Evolutionary conservation across 2,888 invertebrate genomes (phyloP), one percentile per base, ranked within the genome.

Genomic region (Microplitis deprimator): DNA sequence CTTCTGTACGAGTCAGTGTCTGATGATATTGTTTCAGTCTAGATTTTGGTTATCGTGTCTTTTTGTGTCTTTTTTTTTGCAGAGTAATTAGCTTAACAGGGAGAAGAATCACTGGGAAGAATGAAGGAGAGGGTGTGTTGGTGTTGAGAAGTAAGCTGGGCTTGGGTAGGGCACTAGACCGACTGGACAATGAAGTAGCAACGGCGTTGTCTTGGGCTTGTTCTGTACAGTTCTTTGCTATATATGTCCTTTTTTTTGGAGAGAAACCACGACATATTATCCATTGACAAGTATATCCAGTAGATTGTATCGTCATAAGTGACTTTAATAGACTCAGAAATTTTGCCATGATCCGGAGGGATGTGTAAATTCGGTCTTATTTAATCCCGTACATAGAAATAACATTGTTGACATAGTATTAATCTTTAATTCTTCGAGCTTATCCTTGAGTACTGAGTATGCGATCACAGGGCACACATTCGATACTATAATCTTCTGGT

Each of bases 321-420:
- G 13, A 77, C 16, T 16, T 60, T 50, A 10, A 69, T 40, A 6
- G 77, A 62, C 40, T 70, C 64, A 13, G 78, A 79, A 6, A 65
- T 7, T 0, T 73, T 20, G 16, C 79, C 77, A 1, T 20, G 1
- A 6, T 79, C 77, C 0, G 81, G 80, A 16, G 78, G 59, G 7
- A 82, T 82, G 81, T 4, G 64, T 13, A 38, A 71, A 82, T 4
- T 75, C 78, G 0, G 73, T 64, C 8, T 81, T 81, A 5, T 75
- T 67, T n/a, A 80, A 59, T 1, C 81, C 79, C 0, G 81, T 80
- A 59, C 74, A 41, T 3, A 81, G 6, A 17, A 79, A 80, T 0
- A 76, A 68, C 5, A 82, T 79, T 13, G 60, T 5, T 0, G 82
- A 83, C n/a, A 41, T 39, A 8, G 76, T 20, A n/a, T 67, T 61